Evolutionary conservation across 2,797 vertebrate genomes (phyloP), one percentile per base, ranked within the genome.

Genomic region (Acestrorhynchus altus): DNA sequence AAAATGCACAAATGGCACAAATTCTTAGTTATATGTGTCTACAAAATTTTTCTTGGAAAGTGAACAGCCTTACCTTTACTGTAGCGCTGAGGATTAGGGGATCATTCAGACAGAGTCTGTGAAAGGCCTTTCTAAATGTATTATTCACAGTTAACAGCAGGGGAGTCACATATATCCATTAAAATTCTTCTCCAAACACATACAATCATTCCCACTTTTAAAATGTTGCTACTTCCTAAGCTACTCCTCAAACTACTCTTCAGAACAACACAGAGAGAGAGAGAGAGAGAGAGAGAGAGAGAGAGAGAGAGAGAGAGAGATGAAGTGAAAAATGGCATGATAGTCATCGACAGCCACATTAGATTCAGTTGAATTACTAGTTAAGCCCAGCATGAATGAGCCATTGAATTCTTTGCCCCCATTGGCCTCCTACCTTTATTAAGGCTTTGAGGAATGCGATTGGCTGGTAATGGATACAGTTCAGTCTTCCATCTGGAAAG

Each of bases 271-370:
- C 22, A 61, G 24, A 39, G 69, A 57, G 51, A 60, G 49, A 28
- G 77, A 49, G 51, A 54, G 69, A 77, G 51, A 68, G 56, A 63
- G 56, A 54, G 49, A 77, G n/a, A 52, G 63, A 56, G 10, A 10
- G 24, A 60, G 47, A 1, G 35, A 83, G 71, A 76, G 81, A 83
- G 76, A 71, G 81, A 80, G 85, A 88, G 83, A 85, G 84, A 77
- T 83, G 79, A 86, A 86, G 87, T 88, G 89, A 87, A 89, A 88
- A 92, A 88, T 86, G 83, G 67, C 61, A 79, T 89, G 88, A 90
- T 88, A 85, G 87, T 86, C 83, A 87, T 86, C 18, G 73, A 87
- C 80, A 83, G 87, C 81, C 81, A 90, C 83, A 79, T 72, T 88
- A 88, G 80, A 70, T 80, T 85, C 85, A 85, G 83, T 79, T 84